A percentile compares a stretch with the other conserved stretches of the same genome.
Conservation (phyloP, 92 coral and sea anemone genomes). For the Paragorgia papillata region DNA sequence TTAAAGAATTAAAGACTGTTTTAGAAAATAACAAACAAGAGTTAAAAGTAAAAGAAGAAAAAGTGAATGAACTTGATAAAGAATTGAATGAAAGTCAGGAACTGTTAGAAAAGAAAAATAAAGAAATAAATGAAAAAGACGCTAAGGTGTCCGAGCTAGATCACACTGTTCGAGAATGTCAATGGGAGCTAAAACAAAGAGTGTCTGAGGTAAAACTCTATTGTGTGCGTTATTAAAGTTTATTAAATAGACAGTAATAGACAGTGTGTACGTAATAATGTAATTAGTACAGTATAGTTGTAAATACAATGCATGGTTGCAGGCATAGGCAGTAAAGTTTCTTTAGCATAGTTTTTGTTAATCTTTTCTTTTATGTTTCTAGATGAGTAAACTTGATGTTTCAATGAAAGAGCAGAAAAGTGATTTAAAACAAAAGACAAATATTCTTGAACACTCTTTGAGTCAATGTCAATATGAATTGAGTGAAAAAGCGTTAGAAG, state of each 20-base stretch:
- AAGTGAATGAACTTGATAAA: conserved; percentile 83
- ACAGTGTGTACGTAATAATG: no score
- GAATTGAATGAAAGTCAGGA: conserved; percentile 92
- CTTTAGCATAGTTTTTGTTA: not conserved
- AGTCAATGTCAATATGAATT: conserved; percentile 94
- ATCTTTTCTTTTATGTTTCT: conserved; percentile 14
- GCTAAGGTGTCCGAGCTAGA: conserved; percentile 83
- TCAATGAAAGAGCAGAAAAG: conserved; percentile 89
- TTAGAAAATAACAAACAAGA: conserved; percentile 76
- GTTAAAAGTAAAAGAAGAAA: conserved; percentile 72
- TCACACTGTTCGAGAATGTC: conserved; percentile 83
- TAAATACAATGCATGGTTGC: no score
- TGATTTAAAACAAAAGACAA: conserved; percentile 85
- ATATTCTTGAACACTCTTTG: conserved; percentile 84
- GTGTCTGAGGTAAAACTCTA: conserved; percentile 85
- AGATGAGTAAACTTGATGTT: conserved; percentile 93
- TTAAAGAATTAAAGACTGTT: conserved; percentile 75
- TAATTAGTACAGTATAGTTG: no score
- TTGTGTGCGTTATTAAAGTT: not conserved
- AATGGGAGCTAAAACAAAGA: conserved; percentile 81
- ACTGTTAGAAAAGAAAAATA: conserved; percentile 83
- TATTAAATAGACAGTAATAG: no score
- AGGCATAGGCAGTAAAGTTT: no score
- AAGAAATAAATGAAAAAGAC: conserved; percentile 72
- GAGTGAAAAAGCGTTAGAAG: conserved; percentile 94